Conservation (phyloP, 2,888 invertebrate species). For the Drosophila mayaguana region DNA sequence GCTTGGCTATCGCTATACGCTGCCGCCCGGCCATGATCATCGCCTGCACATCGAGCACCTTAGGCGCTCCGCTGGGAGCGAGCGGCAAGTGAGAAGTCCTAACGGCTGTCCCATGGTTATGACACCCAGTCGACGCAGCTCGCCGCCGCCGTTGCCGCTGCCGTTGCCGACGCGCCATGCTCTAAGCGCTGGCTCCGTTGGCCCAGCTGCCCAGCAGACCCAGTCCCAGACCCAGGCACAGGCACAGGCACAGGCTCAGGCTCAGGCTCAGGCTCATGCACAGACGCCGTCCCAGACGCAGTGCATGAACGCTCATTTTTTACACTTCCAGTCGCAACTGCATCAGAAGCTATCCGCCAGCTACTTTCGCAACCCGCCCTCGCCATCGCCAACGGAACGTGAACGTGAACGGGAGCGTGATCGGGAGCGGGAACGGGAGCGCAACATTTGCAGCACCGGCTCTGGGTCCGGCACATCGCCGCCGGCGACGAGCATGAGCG, state of each 20-base stretch:
- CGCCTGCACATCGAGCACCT: conserved; percentile 36
- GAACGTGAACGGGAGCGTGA: conserved; percentile 27
- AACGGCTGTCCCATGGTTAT: conserved; percentile 86
- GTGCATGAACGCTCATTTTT: conserved; percentile 85
- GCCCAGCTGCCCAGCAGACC: conserved; percentile 4
- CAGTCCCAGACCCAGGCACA: conserved; percentile 45
- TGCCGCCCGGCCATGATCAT: conserved; percentile 73
- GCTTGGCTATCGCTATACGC: conserved; percentile 62
- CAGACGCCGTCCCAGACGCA: conserved; percentile 69
- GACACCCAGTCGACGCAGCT: conserved; percentile 89
- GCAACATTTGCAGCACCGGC: conserved; percentile 26
- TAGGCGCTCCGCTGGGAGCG: conserved; percentile 33
- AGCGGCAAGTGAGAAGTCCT: conserved; percentile 37
- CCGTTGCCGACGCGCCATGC: conserved; percentile 32
- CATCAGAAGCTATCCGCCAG: conserved; percentile 84
- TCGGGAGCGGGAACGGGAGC: conserved; percentile 14
- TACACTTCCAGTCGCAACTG: conserved; percentile 84
- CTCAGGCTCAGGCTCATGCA: conserved; percentile 24
- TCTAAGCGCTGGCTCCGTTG: background rate
- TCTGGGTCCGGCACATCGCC: conserved; percentile 19
- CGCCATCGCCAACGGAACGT: conserved; percentile 68
- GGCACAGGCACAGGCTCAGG: conserved; percentile 81
- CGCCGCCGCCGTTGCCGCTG: conserved; percentile 86
- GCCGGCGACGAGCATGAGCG: conserved; percentile 47
- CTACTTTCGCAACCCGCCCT: conserved; percentile 83